phyloP scores from a whole-genome alignment of 1,140 invertebrate genomes.

The Nephotettix cincticeps region DNA sequence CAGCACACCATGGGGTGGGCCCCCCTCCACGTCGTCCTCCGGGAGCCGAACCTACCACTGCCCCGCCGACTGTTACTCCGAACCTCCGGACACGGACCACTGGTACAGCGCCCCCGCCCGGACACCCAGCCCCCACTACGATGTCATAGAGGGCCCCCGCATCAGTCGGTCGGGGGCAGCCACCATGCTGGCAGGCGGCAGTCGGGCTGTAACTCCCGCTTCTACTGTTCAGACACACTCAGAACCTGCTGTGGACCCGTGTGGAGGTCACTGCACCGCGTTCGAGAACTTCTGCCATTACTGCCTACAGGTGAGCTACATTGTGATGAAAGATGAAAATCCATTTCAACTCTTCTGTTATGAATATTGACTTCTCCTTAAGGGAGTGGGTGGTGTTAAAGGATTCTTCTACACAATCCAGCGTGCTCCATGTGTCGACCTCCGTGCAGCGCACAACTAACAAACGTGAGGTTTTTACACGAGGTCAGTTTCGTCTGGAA shows the following conservation, averaged over 20 bases:
- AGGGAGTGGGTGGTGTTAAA: too few species aligned
- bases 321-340: too few species aligned
- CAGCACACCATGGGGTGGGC: not conserved
- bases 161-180: not conserved
- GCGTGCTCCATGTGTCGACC: too few species aligned
- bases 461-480: too few species aligned
- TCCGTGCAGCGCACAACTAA: too few species aligned
- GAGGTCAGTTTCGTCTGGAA: too few species aligned
- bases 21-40: not conserved
- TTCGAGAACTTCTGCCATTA: conserved; percentile 67
- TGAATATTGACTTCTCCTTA: too few species aligned
- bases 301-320: conserved; percentile 55
- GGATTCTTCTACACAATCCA: too few species aligned
- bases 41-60: not conserved
- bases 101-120: not conserved
- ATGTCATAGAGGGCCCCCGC: conserved; percentile 2
- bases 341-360: too few species aligned
- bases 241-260: conserved; percentile 53
- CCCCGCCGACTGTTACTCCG: not conserved
- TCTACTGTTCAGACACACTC: not conserved
- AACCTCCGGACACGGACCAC: not conserved
- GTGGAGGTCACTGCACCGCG: conserved; percentile 61
- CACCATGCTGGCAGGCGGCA: too few species aligned
- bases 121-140: conserved; percentile 3
- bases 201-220: conserved; percentile 8